These are phyloP conservation scores for Drosophila kokeensis DNA, from an alignment of 2,888 invertebrate species.

Conservation along the genomic window DNA sequence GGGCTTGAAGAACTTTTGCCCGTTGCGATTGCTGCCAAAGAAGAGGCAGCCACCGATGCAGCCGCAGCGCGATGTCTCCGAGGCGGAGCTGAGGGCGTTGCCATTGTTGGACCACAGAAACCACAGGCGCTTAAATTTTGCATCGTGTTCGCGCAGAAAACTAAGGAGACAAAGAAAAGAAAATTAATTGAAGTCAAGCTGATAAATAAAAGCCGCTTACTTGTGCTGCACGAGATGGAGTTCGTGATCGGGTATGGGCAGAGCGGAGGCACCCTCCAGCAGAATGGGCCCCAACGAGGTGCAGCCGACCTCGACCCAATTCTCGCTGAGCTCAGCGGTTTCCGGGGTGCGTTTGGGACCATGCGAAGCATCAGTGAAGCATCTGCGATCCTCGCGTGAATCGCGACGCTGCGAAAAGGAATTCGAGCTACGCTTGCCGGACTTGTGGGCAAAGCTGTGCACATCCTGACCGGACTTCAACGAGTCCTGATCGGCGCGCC, in stretches of 20 bases:
- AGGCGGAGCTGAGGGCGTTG: conserved; percentile 85
- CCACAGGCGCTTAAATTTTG: conserved; percentile 94
- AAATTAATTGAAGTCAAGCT: neutral
- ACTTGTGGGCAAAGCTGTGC: conserved; percentile 51
- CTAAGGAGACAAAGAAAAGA: conserved; percentile 60
- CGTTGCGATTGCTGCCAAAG: conserved; percentile 96
- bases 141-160: conserved; percentile 93
- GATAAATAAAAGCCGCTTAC: conserved; percentile 78
- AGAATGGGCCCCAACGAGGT: conserved; percentile 95
- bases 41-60: conserved; percentile 98
- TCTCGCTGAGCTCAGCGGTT: conserved; percentile 86
- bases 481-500: conserved; percentile 83
- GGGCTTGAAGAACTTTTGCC: conserved; percentile 94
- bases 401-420: conserved; percentile 84
- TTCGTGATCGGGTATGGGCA: conserved; percentile 91
- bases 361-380: conserved; percentile 44
- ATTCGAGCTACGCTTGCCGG: conserved; percentile 82
- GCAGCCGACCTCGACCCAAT: conserved; percentile 97
- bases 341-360: conserved; percentile 77
- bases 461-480: conserved; percentile 76
- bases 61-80: conserved; percentile 92
- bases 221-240: conserved; percentile 92
- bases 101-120: conserved; percentile 92
- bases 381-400: conserved; percentile 83
- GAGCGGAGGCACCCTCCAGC: conserved; percentile 94